Percentiles rank a stretch among this genome's conserved stretches.
phyloP scores from a whole-genome alignment of 2,797 vertebrate genomes.

The Falco rusticolus region DNA sequence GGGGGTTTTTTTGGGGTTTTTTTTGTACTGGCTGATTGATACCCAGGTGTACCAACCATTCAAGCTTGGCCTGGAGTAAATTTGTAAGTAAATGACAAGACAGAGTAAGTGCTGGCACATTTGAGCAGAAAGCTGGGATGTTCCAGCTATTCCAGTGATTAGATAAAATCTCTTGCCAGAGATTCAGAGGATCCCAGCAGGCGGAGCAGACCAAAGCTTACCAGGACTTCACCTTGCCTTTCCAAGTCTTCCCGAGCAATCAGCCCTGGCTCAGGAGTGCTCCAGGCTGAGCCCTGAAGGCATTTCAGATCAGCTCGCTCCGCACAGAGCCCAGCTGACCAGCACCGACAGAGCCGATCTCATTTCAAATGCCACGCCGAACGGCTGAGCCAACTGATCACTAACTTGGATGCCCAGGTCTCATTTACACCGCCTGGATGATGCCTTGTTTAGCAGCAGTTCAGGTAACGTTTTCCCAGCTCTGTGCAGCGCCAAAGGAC shows the following conservation, averaged over 20 bases:
- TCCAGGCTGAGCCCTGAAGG: neutral
- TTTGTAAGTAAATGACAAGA: neutral
- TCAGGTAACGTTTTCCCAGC: neutral
- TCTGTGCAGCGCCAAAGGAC: rapidly evolving
- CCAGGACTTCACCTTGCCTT: neutral
- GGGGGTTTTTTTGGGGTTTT: too few relatives aligned
- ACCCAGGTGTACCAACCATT: neutral
- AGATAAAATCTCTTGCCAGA: conserved; percentile 11
- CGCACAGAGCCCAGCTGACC: neutral
- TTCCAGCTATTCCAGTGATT: neutral
- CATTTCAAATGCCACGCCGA: neutral
- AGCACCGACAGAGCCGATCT: neutral
- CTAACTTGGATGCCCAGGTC: neutral
- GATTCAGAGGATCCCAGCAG: neutral
- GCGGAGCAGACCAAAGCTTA: conserved; percentile 1
- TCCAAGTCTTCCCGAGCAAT: neutral
- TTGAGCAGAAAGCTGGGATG: neutral
- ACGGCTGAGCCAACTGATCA: neutral
- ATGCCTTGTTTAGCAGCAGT: neutral
- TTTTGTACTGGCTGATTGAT: neutral
- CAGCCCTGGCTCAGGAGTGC: neutral
- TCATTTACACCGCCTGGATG: neutral
- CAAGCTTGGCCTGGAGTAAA: neutral
- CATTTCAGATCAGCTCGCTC: neutral
- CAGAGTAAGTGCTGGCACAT: neutral